Base-by-base conservation (phyloP, 2,797 vertebrate genomes). In the Carduelis carduelis region DNA sequence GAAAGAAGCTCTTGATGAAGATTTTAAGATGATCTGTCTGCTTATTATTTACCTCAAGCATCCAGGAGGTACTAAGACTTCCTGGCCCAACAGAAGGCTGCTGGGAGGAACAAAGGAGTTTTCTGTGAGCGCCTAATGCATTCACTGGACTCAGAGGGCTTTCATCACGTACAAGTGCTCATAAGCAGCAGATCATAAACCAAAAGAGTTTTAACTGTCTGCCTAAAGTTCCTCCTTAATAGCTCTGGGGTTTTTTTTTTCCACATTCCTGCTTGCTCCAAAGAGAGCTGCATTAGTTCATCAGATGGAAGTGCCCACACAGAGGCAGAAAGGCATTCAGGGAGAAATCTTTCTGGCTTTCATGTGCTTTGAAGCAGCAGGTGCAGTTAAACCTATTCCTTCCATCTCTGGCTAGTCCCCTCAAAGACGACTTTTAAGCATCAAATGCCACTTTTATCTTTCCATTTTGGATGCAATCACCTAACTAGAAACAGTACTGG, bases 211-310 rank as follows among this genome's bases (percentile, higher is more conserved):
- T 86, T 81, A 94, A 76, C 93, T 83, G 81, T 89, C 90, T 93
- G 87, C 87, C 76, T 76, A 26, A 96, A 97, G 89, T 91, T 94
- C 92, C 69, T 92, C 94, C 89, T 96, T 96, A 95, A 96, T 81
- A 94, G 91, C 61, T 83, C 35, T 60, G 53, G 30, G 30, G 1
- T 3, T 76, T 83, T 77, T 18, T 18, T 18, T 18, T 27, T 5
- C 39, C 81, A 59, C 81, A 85, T 70, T 95, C 69, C 57, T 94
- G 79, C 91, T 78, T 88, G 90, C 85, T 96, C 90, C 87, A 91
- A 71, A 93, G 93, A 93, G 70, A 92, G 83, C 41, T 90, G 81
- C 80, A 60, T 92, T 88, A 90, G 92, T 93, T 95, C 92, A 85
- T 91, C 79, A 91, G 59, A 88, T 93, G 77, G 89, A 96, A 94